Evolutionary conservation across 2,113 vertebrate species (phyloP).

Genomic region (Apodemus speciosus): DNA sequence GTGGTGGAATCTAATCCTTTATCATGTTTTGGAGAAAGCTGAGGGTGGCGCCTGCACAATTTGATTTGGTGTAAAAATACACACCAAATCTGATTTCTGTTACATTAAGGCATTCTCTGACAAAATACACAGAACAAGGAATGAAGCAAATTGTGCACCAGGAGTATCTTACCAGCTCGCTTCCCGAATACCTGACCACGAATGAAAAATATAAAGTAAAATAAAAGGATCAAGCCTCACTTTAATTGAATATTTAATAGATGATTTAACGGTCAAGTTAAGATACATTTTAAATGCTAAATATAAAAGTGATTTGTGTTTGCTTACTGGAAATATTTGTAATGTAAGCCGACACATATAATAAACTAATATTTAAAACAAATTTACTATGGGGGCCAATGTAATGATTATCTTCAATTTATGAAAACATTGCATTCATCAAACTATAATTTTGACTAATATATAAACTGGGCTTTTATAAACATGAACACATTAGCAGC

Average conservation of each 20-base stretch:
- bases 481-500: slow-evolving; percentile 71
- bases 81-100: slow-evolving; percentile 96
- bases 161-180: slow-evolving; percentile 83
- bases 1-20: slow-evolving; percentile 88
- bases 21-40: slow-evolving; percentile 88
- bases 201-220: slow-evolving; percentile 85
- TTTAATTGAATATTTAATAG: slow-evolving; percentile 86
- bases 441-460: slow-evolving; percentile 80
- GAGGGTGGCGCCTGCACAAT: slow-evolving; percentile 95
- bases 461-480: slow-evolving; percentile 74
- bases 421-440: slow-evolving; percentile 75
- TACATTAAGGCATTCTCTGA: slow-evolving; percentile 96
- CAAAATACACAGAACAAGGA: slow-evolving; percentile 91
- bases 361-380: slow-evolving; percentile 83
- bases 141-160: slow-evolving; percentile 88
- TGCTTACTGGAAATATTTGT: slow-evolving; percentile 89
- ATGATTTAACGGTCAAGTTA: slow-evolving; percentile 85
- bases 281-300: slow-evolving; percentile 84
- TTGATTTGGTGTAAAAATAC: slow-evolving; percentile 99
- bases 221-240: slow-evolving; percentile 81
- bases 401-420: slow-evolving; percentile 73
- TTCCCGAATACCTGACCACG: slow-evolving; percentile 89
- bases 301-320: slow-evolving; percentile 88
- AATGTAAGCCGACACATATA: slow-evolving; percentile 83
- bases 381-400: slow-evolving; percentile 75